phyloP scores from a whole-genome alignment of 2,888 invertebrate species.

The Bedellia somnulentella region DNA sequence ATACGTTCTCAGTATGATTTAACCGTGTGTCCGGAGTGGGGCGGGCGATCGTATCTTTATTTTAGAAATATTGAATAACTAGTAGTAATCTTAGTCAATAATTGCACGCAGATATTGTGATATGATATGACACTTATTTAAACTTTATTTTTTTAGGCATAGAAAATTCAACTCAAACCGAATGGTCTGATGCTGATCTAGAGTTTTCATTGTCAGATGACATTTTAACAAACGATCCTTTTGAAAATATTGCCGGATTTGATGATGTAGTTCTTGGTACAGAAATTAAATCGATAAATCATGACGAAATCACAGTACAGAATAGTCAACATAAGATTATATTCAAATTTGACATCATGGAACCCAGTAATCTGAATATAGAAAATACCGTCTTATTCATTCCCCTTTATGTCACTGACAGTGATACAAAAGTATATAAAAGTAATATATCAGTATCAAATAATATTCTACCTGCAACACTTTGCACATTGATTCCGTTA shows the following conservation, averaged over 20 bases:
- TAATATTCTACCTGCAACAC: slow-evolving; percentile 35
- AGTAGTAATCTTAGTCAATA: too few species aligned
- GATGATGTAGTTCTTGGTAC: slow-evolving; percentile 18
- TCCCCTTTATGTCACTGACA: slow-evolving; percentile 18
- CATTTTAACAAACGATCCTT: slow-evolving; percentile 9
- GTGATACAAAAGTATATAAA: slow-evolving; percentile 27
- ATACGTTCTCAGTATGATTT: too few species aligned
- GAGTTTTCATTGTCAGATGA: too few species aligned
- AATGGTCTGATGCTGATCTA: too few species aligned
- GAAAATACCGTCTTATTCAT: not conserved
- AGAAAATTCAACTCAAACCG: too few species aligned
- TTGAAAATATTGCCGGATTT: slow-evolving; percentile 22
- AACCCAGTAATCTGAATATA: not conserved
- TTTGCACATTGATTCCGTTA: slow-evolving; percentile 39
- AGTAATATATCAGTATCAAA: slow-evolving; percentile 32
- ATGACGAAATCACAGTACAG: slow-evolving; percentile 30
- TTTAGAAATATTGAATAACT: too few species aligned
- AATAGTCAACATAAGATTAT: slow-evolving; percentile 31
- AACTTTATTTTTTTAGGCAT: too few species aligned
- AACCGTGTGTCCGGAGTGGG: too few species aligned
- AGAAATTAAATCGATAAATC: slow-evolving; percentile 25
- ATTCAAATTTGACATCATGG: slow-evolving; percentile 35
- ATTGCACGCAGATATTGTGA: too few species aligned
- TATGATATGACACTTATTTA: too few species aligned
- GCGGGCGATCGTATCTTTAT: too few species aligned